phyloP scores from a whole-genome alignment of 2,797 vertebrate species.

The Crypturellus tataupa region DNA sequence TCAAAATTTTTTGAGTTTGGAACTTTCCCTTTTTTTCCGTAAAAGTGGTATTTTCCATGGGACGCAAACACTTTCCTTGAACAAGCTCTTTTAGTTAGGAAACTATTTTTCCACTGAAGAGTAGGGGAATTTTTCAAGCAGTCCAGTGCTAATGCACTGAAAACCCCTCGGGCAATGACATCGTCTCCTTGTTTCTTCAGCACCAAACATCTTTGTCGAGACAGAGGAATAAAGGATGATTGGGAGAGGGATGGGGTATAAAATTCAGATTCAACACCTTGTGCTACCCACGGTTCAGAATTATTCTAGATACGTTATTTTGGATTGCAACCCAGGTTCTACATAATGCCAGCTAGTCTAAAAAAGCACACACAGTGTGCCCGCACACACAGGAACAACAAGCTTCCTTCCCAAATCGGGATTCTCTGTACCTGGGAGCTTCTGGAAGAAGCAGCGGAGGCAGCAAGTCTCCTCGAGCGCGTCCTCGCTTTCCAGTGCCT shows the following conservation, averaged over 20 bases:
- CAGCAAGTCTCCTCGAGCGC: background rate
- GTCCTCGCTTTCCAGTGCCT: background rate
- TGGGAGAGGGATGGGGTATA: fast-evolving
- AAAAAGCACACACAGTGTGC: fast-evolving
- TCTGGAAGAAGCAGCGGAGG: background rate
- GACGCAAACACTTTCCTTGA: background rate
- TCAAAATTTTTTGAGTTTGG: fast-evolving
- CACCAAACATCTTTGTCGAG: background rate
- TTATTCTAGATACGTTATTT: background rate
- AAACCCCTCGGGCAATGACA: background rate
- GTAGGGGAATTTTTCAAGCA: slow-evolving; percentile 25
- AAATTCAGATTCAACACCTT: background rate
- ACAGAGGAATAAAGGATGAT: background rate
- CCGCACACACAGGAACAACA: fast-evolving
- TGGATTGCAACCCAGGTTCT: background rate
- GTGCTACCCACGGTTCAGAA: background rate
- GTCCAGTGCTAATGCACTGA: background rate
- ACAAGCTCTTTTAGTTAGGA: background rate
- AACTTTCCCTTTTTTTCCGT: slow-evolving; percentile 19
- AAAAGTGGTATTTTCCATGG: background rate
- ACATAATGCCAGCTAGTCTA: background rate
- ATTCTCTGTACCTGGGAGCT: background rate
- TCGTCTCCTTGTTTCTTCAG: background rate
- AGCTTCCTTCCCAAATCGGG: background rate
- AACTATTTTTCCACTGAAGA: slow-evolving; percentile 2